These are phyloP conservation scores for Sylvia borin DNA, from an alignment of 2,797 vertebrate species.

Conservation along the genomic window DNA sequence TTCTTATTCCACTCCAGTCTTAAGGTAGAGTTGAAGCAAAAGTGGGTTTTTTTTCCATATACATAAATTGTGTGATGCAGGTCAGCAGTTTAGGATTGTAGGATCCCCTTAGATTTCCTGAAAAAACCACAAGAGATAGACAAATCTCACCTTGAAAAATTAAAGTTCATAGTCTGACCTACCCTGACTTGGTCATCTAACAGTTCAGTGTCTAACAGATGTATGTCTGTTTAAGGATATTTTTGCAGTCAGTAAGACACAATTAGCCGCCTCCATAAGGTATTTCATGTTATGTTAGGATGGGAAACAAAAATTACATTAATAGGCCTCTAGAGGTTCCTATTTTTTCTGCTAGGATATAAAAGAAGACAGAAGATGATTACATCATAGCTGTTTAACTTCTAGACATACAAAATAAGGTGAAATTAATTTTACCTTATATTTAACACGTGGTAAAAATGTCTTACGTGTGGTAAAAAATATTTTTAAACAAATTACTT, in stretches of 20 bases:
- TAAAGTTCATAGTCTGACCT: not conserved
- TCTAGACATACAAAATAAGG: not conserved
- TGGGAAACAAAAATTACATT: not conserved
- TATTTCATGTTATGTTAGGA: not conserved
- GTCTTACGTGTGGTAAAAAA: not conserved
- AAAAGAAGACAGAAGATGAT: not conserved
- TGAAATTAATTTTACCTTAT: not conserved
- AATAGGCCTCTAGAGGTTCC: not conserved
- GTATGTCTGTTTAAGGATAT: not conserved
- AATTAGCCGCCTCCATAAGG: not conserved
- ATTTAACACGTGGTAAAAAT: not conserved
- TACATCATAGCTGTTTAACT: not conserved
- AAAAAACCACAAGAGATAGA: not conserved
- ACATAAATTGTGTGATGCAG: not conserved
- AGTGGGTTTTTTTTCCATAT: rapidly evolving
- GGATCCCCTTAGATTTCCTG: not conserved
- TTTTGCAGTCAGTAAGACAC: not conserved
- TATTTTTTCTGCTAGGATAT: not conserved
- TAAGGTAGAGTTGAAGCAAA: not conserved
- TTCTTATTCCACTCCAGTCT: not conserved
- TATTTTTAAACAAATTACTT: not conserved
- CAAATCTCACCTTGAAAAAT: not conserved
- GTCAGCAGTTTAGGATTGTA: not conserved
- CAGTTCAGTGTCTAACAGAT: not conserved
- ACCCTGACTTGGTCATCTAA: not conserved